Evolutionary conservation across 2,888 invertebrate species (phyloP), one percentile per base, ranked within the genome.

Genomic region (Dilophus febrilis): DNA sequence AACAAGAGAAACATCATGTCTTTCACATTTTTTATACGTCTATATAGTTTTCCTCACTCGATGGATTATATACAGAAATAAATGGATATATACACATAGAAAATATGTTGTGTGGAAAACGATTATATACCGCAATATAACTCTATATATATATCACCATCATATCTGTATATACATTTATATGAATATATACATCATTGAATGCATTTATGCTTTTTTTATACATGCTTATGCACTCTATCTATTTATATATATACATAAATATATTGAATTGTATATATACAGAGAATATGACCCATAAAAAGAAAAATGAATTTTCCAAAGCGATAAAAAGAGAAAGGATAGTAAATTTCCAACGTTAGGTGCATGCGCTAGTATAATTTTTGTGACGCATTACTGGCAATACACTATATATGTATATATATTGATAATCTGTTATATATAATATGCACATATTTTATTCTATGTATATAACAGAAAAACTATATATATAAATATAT

Each of bases 321-420:
- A 4, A 22, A 22, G 8, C 22, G 22, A 22, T 22, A 22, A 22
- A 34, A 18, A 14, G 34, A 18, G 34, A 34, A 14, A 17, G 17
- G 17, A 18, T 18, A 12, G 18, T 19, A 34, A 34, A 18, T 34
- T 18, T 19, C 8, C 8, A n/a, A 18, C 4, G 14, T 18, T 14
- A 17, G 34, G 34, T 34, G 34, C 34, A 34, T 34, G 34, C 34
- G 34, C 34, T 34, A 17, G 34, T 17, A 12, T 12, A n/a, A 33
- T n/a, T 18, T 17, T 34, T 18, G 17, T 34, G 34, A 34, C 34
- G 34, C 34, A 34, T 34, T 18, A 18, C 10, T 34, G 34, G 34
- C 34, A 34, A 18, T 14, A 34, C 17, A 17, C 16, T 10, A n/a
- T 29, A 29, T 18, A 18, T 19, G 10, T n/a, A n/a, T 14, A 22